These are phyloP conservation scores for Dipus sagitta DNA, from an alignment of 2,797 vertebrate genomes.

Conservation along the genomic window DNA sequence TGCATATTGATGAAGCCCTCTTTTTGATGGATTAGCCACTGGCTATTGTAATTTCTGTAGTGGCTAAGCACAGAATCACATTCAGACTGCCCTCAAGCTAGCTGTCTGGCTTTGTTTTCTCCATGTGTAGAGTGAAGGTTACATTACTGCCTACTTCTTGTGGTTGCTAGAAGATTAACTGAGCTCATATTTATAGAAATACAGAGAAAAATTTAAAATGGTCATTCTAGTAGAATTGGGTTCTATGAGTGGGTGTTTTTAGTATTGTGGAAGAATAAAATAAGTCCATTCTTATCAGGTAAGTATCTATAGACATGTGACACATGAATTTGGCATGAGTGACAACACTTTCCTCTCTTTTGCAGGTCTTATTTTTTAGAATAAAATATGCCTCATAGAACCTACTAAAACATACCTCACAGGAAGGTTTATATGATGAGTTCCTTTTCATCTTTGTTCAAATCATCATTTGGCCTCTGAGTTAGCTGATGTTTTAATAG, in stretches of 20 bases:
- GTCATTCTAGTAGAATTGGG: constrained; percentile 2
- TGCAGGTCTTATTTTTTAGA: background rate
- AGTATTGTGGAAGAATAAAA: background rate
- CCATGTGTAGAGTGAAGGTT: background rate
- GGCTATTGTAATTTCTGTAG: background rate
- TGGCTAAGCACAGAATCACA: constrained; percentile 33
- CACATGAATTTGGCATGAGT: constrained; percentile 46
- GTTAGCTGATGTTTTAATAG: background rate
- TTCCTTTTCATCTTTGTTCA: constrained; percentile 47
- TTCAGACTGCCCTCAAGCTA: background rate
- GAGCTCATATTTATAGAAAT: constrained; percentile 45
- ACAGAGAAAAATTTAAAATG: constrained; percentile 46
- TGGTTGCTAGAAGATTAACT: background rate
- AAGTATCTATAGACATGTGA: constrained; percentile 15
- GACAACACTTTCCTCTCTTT: background rate
- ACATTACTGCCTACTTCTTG: background rate
- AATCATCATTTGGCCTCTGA: constrained; percentile 27
- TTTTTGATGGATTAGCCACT: background rate
- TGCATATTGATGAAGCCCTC: background rate
- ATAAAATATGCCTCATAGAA: constrained; percentile 6
- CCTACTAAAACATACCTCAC: background rate
- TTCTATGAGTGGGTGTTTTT: background rate
- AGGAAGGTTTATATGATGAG: background rate
- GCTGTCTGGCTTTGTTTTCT: constrained; percentile 14
- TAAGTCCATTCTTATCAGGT: constrained; percentile 41